Evolutionary conservation across 2,888 invertebrate species (phyloP), one percentile per base, ranked within the genome.

Genomic region (Xylota segnis): DNA sequence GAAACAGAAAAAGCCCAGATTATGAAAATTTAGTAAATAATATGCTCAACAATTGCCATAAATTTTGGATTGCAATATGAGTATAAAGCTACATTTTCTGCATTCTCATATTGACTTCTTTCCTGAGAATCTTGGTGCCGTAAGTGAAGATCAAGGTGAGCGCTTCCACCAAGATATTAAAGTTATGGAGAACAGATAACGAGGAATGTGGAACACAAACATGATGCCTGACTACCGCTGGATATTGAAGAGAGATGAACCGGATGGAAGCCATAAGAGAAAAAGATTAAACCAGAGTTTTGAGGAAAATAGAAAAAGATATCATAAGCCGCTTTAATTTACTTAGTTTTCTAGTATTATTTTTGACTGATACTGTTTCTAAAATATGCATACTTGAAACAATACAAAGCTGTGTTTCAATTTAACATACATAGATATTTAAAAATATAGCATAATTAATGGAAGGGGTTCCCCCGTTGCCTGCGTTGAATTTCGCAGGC

Each of bases 111-210:
- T 14, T 43, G 43, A 43, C 43, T 43, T 43, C 14, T n/a, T 43
- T 43, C 43, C 14, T 43, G 5, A n/a, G 43, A 43, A 43, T 43
- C 43, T 43, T 43, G 43, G 43, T 43, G 43, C 43, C n/a, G 43
- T 43, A 43, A 14, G 43, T n/a, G 14, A 43, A 43, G 14, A 43
- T 14, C 14, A 43, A 43, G 43, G 43, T 43, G 43, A 43, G 43
- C 14, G 14, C 43, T 43, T 43, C 43, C 43, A 43, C 43, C 14
- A 43, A 43, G 43, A 43, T 43, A 43, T 43, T 43, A 43, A 43
- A 4, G 43, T 43, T 43, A 43, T 43, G 43, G 43, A 43, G 43
- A 43, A 43, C 14, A 43, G 43, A 43, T 43, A 43, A n/a, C 43
- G 43, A 43, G 43, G 43, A 43, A 43, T 3, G 5, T 43, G 43